These are phyloP conservation scores for Drosophila antonietae DNA, from an alignment of 2,888 invertebrate genomes.

Conservation along the genomic window DNA sequence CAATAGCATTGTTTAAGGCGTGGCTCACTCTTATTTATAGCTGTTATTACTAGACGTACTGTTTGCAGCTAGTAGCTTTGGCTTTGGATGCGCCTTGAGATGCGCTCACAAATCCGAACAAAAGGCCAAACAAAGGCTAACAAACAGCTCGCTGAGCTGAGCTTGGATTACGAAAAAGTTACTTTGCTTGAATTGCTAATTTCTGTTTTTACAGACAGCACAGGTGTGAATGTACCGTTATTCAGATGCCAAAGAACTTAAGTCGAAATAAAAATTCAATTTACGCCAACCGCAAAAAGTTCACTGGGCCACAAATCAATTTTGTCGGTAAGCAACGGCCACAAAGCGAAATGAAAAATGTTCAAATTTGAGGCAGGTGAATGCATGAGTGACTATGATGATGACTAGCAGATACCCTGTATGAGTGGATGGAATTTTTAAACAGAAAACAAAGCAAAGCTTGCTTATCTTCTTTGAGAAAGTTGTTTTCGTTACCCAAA, in stretches of 20 bases:
- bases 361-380: conserved; percentile 10
- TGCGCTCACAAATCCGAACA: conserved; percentile 9
- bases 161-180: conserved; percentile 57
- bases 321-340: conserved; percentile 51
- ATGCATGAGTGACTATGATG: background rate
- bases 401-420: conserved; percentile 7
- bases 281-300: conserved; percentile 54
- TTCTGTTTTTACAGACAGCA: conserved; percentile 20
- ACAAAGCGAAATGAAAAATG: conserved; percentile 30
- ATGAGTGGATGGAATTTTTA: too few species aligned
- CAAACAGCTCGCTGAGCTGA: conserved; percentile 28
- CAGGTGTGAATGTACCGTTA: conserved; percentile 43
- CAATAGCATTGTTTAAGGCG: background rate
- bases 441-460: too few species aligned
- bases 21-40: conserved; percentile 14
- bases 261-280: conserved; percentile 57
- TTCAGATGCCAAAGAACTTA: conserved; percentile 7
- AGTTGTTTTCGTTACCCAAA: too few species aligned
- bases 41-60: background rate
- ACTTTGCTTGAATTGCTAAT: conserved; percentile 64
- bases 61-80: conserved; percentile 6
- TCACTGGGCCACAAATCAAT: conserved; percentile 68
- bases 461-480: too few species aligned
- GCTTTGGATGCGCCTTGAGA: conserved; percentile 6
- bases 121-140: conserved; percentile 23